These are phyloP conservation scores for Tetragonula clypearis DNA, from an alignment of 1,140 invertebrate genomes.

Conservation along the genomic window DNA sequence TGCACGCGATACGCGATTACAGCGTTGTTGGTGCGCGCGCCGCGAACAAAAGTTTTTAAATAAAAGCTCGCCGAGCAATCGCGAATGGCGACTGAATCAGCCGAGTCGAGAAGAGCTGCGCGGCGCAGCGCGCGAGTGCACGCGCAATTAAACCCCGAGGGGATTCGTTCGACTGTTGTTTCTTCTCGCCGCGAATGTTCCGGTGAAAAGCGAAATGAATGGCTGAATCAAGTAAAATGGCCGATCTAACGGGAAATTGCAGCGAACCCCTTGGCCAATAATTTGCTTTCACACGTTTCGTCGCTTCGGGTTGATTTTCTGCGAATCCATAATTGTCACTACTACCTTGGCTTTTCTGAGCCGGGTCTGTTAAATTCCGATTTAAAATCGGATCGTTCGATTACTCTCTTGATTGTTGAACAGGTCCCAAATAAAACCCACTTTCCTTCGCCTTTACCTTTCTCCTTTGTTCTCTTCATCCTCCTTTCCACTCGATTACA, in stretches of 20 bases:
- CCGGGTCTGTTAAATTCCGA: background rate
- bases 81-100: background rate
- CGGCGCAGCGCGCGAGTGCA: background rate
- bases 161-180: background rate
- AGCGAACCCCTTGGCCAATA: background rate
- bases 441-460: background rate
- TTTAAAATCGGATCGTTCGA: background rate
- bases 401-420: background rate
- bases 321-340: background rate
- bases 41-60: constrained; percentile 6
- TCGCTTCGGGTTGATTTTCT: background rate
- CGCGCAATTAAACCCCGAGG: constrained; percentile 17
- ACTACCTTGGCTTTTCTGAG: background rate
- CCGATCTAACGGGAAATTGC: background rate
- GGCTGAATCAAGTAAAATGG: constrained; percentile 1
- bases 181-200: background rate
- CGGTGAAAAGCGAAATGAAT: constrained; percentile 16
- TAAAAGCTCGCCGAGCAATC: background rate
- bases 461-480: background rate
- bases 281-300: background rate
- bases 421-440: background rate
- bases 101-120: background rate
- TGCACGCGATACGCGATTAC: constrained; percentile 23
- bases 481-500: background rate
- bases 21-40: background rate